phyloP scores from a whole-genome alignment of 1,140 invertebrate genomes.

The Bombus huntii region DNA sequence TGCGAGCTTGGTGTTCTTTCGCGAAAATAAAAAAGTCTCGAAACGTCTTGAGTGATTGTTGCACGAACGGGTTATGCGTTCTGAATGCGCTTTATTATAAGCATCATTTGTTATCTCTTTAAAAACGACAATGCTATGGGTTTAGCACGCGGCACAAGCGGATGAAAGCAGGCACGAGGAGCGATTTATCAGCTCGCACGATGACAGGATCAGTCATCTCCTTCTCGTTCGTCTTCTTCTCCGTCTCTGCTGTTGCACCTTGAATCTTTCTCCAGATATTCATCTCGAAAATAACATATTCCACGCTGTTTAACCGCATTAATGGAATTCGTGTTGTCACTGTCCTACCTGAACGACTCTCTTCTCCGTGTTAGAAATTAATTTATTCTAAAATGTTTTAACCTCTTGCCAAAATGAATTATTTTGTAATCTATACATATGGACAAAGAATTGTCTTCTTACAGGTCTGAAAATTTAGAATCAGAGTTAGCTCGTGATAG shows the following conservation, averaged over 20 bases:
- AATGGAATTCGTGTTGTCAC: neutral
- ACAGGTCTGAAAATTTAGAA: too few species aligned
- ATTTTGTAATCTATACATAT: too few species aligned
- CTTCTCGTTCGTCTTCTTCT: constrained; percentile 21
- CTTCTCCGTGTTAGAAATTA: too few species aligned
- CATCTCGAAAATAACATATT: constrained; percentile 9
- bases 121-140: constrained; percentile 71
- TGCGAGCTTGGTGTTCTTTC: neutral
- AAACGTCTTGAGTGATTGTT: constrained; percentile 40
- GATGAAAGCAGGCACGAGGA: constrained; percentile 30
- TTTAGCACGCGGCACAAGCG: constrained; percentile 17
- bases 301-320: neutral
- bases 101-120: constrained; percentile 77
- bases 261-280: constrained; percentile 10
- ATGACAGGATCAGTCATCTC: constrained; percentile 62
- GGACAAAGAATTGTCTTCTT: too few species aligned
- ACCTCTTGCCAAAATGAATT: too few species aligned
- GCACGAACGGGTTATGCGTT: constrained; percentile 48
- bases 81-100: constrained; percentile 73
- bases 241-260: neutral
- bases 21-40: constrained; percentile 30
- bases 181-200: constrained; percentile 70
- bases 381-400: too few species aligned
- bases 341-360: too few species aligned
- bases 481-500: too few species aligned